Percentiles rank a stretch among this genome's conserved stretches.
Evolutionary conservation across 2,113 vertebrate species (phyloP).

Genomic region (Strix aluco): DNA sequence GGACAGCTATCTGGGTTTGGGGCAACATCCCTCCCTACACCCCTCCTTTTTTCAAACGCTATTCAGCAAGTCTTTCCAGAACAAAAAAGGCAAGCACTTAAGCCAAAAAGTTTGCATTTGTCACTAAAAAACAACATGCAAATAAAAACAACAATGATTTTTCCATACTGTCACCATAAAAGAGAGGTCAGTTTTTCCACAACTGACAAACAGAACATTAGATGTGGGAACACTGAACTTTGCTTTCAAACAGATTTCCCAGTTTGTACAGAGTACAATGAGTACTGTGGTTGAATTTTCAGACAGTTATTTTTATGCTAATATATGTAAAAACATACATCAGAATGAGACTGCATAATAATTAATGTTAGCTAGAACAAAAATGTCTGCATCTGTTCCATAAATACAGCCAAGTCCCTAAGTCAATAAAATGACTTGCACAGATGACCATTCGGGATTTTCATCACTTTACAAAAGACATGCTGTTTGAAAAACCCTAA

Average conservation of each 20-base stretch:
- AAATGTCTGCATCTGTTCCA: slow-evolving; percentile 22
- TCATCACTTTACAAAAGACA: not conserved
- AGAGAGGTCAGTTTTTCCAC: not conserved
- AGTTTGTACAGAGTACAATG: not conserved
- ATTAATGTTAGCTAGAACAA: slow-evolving; percentile 5
- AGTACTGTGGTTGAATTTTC: not conserved
- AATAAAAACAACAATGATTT: not conserved
- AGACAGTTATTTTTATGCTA: slow-evolving; percentile 4
- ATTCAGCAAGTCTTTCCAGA: not conserved
- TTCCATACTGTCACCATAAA: not conserved
- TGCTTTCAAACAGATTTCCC: not conserved
- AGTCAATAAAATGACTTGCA: not conserved
- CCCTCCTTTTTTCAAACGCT: not conserved
- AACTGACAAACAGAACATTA: not conserved
- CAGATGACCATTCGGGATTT: not conserved
- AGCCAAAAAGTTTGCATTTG: not conserved
- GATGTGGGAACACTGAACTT: not conserved
- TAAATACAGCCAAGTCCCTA: not conserved
- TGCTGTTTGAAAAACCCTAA: not conserved
- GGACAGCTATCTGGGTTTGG: not conserved
- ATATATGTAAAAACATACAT: not conserved
- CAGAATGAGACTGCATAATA: not conserved
- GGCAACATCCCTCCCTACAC: not conserved
- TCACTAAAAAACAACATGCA: not conserved
- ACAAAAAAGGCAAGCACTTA: not conserved